Base-by-base conservation (phyloP, 2,888 invertebrate genomes). In the Macroteleia sp. region DNA sequence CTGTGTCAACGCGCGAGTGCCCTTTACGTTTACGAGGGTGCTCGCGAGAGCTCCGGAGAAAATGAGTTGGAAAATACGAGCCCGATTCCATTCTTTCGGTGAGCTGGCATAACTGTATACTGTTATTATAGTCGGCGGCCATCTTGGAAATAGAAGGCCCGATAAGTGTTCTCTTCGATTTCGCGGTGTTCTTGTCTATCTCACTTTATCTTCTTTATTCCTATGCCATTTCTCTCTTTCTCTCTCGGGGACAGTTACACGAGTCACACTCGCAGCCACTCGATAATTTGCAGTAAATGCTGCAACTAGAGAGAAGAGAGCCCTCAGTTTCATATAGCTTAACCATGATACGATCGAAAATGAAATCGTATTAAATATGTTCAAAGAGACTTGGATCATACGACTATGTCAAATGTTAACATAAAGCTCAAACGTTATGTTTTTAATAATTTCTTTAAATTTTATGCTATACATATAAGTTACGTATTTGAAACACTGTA, bases 1-100 rank as follows among this genome's bases (percentile, higher is more conserved):
- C 50, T 64, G 66, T 42, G 64, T 57, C 84, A 85, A 88, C 87
- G 87, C 85, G 83, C 84, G 87, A 87, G 88, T 85, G 86, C 86
- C 87, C 85, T 88, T 87, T 84, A 81, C 87, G 81, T 88, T 88
- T 88, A 88, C 86, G 88, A 88, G 82, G 83, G 77, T 71, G 82
- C 82, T 82, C 77, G 79, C 81, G 85, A 85, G 85, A 85, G 84
- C 86, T 82, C 75, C 79, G 80, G 79, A 80, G 86, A 87, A 88
- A 88, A 87, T 85, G 87, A 85, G 85, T 87, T 81, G 85, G 83
- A 87, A 88, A 87, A 88, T 86, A 84, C 84, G 84, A 79, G 83
- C 67, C 64, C 39, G 70, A 70, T 54, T 56, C 71, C 70, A 59
- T 75, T 56, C 74, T 66, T 70, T 71, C 44, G 41, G 36, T 56